phyloP scores from a whole-genome alignment of 2,888 invertebrate genomes.

The Lepidochrysops patricia region DNA sequence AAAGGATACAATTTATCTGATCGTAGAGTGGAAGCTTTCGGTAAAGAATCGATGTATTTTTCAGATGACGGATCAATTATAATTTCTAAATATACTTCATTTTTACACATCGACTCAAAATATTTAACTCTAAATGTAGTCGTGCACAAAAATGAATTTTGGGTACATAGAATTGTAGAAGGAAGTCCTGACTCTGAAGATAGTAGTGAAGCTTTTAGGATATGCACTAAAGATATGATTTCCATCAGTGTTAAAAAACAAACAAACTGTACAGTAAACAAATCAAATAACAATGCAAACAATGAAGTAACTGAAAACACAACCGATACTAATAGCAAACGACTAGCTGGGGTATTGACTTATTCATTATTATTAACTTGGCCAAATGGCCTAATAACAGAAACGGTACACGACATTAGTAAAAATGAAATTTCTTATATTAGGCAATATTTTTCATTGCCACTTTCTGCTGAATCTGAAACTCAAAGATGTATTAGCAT shows the following conservation, averaged over 20 bases:
- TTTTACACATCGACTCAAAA: slow-evolving; percentile 55
- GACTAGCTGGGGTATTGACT: slow-evolving; percentile 33
- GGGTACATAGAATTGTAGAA: slow-evolving; percentile 51
- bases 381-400: slow-evolving; percentile 61
- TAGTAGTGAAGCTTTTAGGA: slow-evolving; percentile 51
- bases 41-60: slow-evolving; percentile 53
- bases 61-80: slow-evolving; percentile 56
- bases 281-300: slow-evolving; percentile 25
- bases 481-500: slow-evolving; percentile 55
- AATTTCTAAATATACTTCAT: slow-evolving; percentile 42
- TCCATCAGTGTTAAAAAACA: slow-evolving; percentile 52
- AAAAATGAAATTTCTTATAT: slow-evolving; percentile 49
- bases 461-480: slow-evolving; percentile 35
- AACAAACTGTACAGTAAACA: slow-evolving; percentile 31
- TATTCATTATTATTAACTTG: slow-evolving; percentile 52
- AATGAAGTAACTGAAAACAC: slow-evolving; percentile 24
- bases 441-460: slow-evolving; percentile 44
- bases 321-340: not conserved
- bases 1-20: slow-evolving; percentile 56
- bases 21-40: slow-evolving; percentile 59
- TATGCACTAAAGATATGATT: slow-evolving; percentile 47
- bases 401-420: slow-evolving; percentile 49
- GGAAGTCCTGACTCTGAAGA: slow-evolving; percentile 34
- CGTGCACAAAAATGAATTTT: slow-evolving; percentile 55
- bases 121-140: slow-evolving; percentile 44